Evolutionary conservation across 1,140 invertebrate species (phyloP).

Genomic region (Pantala flavescens): DNA sequence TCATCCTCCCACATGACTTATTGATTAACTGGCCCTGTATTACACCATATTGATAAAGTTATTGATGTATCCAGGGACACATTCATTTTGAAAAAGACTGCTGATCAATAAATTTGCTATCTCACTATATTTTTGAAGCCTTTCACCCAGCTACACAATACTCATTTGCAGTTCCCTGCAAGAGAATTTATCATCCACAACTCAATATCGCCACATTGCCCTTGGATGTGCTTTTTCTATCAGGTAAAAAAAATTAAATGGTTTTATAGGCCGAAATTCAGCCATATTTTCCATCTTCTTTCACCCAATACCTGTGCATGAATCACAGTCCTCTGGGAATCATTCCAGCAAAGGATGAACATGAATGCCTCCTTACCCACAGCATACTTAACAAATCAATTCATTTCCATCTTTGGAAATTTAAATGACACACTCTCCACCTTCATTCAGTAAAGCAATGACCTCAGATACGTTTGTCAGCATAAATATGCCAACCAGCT

Average conservation of each 20-base stretch:
- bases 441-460: not conserved
- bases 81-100: not conserved
- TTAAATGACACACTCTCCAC: not conserved
- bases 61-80: not conserved
- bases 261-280: not conserved
- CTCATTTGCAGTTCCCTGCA: not conserved
- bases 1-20: not conserved
- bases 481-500: not conserved
- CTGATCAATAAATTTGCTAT: not conserved
- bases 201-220: not conserved
- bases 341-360: not conserved
- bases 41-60: not conserved
- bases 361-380: not conserved
- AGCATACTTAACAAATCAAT: not conserved
- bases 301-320: slow-evolving; percentile 4
- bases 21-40: slow-evolving; percentile 5
- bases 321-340: not conserved
- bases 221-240: not conserved
- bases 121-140: not conserved
- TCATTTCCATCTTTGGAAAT: not conserved
- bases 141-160: not conserved
- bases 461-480: not conserved
- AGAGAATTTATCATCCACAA: not conserved
- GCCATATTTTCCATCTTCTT: slow-evolving; percentile 1
- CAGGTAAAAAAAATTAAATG: not conserved